Evolutionary conservation across 30 jellyfish, hydroid and myxozoan genomes (phyloP), one percentile per base, ranked within the genome.

Genomic region (Cassiopea xamachana): DNA sequence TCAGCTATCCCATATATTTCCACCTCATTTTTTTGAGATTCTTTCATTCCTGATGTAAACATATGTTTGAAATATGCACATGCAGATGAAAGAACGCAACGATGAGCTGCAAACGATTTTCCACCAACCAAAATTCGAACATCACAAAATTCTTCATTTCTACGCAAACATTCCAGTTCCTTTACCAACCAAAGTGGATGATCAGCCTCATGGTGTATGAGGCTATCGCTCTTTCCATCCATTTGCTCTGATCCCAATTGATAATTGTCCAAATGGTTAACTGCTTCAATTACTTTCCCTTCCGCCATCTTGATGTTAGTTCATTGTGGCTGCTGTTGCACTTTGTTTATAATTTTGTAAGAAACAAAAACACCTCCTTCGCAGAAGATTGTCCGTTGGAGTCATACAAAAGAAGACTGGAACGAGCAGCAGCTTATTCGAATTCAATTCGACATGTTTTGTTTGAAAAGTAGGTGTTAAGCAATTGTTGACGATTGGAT

Each of bases 31-130:
- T 88, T 88, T 7, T 47, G 69, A 1, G 90, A 78, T 58, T 88
- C 95, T 51, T 51, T 69, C 73, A 88, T 48, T 43, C 95, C 95
- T 14, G 95, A 88, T 3, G 95, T 78, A 70, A 88, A 88, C 95
- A 88, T 88, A 51, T 62, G 73, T 13, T 88, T 73, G 47, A 88
- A 88, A 70, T 88, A 88, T 1, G 90, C 18, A 71, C 95, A 88
- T 45, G 90, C 86, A n/a, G 95, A 79, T 17, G 95, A 88, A 60
- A 88, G 73, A 60, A 88, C 91, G 55, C 95, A 88, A 0, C 95
- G 90, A 58, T 88, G 95, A 5, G 95, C 95, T 14, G 86, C 60
- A 60, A 88, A 88, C 2, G 95, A 88, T 71, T 72, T 88, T 14
- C 81, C 73, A 60, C 90, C 95, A 44, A 88, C 90, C 18, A 88